phyloP scores from a whole-genome alignment of 2,797 vertebrate species.

The Mormyrus hasselquistii region DNA sequence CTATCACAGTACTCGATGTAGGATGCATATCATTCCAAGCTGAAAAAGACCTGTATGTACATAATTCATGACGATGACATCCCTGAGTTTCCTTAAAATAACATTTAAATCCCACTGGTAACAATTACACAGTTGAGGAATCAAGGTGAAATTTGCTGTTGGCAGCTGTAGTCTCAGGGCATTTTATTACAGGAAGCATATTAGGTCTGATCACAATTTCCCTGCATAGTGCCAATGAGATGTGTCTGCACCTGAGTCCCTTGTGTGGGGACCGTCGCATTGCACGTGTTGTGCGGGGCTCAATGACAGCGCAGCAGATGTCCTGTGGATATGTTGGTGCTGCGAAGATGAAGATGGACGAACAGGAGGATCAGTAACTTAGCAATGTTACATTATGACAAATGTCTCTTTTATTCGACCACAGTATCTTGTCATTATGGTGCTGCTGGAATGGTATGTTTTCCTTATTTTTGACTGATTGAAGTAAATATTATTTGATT shows the following conservation, averaged over 20 bases:
- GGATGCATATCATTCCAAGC: background rate
- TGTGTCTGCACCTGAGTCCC: background rate
- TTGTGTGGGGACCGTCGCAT: background rate
- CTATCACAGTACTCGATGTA: background rate
- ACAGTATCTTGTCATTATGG: background rate
- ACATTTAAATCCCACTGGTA: background rate
- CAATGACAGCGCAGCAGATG: background rate
- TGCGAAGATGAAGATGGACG: background rate
- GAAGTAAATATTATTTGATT: background rate
- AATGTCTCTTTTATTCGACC: background rate
- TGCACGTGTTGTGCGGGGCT: background rate
- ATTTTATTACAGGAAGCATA: background rate
- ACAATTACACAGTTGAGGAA: background rate
- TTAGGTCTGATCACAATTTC: background rate
- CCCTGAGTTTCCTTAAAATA: background rate
- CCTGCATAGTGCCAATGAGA: background rate
- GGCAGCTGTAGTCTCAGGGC: background rate
- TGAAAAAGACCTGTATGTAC: background rate
- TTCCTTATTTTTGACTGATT: background rate
- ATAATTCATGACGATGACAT: background rate
- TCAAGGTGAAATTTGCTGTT: background rate
- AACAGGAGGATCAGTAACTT: background rate
- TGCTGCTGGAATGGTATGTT: background rate
- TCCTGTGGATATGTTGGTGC: background rate
- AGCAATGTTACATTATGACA: background rate